Base-by-base conservation (phyloP, 2,797 vertebrate genomes). In the Spinus pinus region DNA sequence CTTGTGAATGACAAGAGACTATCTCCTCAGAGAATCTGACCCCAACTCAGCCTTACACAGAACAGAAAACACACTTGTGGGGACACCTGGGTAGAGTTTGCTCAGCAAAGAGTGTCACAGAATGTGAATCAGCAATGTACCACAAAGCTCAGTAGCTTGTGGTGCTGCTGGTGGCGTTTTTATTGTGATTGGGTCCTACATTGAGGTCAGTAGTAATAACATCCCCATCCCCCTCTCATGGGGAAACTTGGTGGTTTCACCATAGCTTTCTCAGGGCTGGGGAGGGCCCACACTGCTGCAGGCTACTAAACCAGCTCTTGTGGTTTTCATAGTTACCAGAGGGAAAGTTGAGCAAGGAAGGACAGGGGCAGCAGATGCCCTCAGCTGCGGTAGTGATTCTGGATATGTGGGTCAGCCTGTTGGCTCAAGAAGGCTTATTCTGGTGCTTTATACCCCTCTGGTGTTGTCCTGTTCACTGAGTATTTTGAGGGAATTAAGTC, bases 341-440 rank as follows among this genome's bases (percentile, higher is more conserved):
- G 11, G 8, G 17, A 65, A 75, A 33, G 7, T 0, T 75, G 50
- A 20, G 31, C 25, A 51, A 37, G 19, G 56, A 58, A 65, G 5
- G 15, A 37, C 18, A 24, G 39, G 13, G 56, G 9, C 16, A 51
- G 4, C 8, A 39, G 23, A 12, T 53, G 14, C 14, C 14, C 10
- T 74, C 31, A 69, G 20, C 41, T 25, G 3, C 27, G 37, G 27
- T 27, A 20, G 1, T 1, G 0, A 22, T 44, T 27, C 25, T 51
- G 14, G 2, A 0, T 35, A 20, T 6, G 15, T 14, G 9, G 24
- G 10, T 65, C n/a, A 53, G 21, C 1, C 1, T 9, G 3, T 6
- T 42, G 20, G 12, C 10, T 24, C 39, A 78, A 17, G 9, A 15
- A 58, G 27, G 27, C 7, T 73, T 47, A 6, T 20, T 14, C 10